Conservation (phyloP, 2,113 vertebrate species). For the Chloropsis cyanopogon region DNA sequence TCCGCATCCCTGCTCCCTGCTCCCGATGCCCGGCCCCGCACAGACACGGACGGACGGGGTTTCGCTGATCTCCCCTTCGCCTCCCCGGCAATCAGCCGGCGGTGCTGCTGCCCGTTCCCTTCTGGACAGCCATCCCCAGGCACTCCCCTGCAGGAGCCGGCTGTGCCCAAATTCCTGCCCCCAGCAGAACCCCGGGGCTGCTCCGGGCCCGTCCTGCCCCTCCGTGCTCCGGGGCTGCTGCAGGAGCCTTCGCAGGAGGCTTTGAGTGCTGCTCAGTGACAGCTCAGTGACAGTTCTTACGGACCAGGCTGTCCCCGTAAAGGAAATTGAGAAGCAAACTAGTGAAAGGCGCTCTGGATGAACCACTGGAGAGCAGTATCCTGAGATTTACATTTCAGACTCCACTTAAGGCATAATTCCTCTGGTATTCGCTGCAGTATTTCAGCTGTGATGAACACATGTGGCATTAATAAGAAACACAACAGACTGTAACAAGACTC, state of each 20-base stretch:
- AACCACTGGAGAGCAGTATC: neutral
- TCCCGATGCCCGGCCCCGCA: neutral
- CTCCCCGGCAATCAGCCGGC: neutral
- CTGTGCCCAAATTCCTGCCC: neutral
- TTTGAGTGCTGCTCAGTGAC: neutral
- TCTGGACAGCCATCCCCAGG: fast-evolving
- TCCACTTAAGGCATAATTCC: constrained; percentile 1
- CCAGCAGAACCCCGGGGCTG: neutral
- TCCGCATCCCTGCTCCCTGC: neutral
- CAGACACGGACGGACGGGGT: fast-evolving
- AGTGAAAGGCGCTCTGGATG: neutral
- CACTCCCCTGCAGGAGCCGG: neutral
- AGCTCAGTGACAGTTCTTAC: fast-evolving
- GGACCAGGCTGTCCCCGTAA: neutral
- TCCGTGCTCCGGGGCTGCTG: fast-evolving
- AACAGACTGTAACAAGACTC: neutral
- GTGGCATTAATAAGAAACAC: constrained; percentile 33
- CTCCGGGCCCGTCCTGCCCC: neutral
- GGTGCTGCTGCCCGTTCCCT: neutral
- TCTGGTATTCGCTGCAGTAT: neutral
- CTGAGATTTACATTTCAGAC: neutral
- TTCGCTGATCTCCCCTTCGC: neutral
- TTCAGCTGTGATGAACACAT: neutral
- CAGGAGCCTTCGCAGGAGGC: neutral
- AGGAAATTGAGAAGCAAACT: neutral